Evolutionary conservation across 2,888 invertebrate genomes (phyloP).

Genomic region (Rhynchonema sp.): DNA sequence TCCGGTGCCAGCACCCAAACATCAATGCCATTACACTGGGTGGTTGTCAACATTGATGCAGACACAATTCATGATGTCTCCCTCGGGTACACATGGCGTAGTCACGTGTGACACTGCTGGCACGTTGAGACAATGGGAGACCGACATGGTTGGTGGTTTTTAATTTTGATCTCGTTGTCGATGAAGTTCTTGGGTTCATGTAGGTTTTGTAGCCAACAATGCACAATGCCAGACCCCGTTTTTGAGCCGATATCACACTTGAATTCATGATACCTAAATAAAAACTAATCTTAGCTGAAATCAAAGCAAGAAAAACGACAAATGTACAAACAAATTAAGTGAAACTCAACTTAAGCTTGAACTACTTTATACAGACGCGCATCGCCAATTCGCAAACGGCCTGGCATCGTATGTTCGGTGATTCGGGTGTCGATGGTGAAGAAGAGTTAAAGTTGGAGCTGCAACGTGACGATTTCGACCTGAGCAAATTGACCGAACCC

Average conservation of each 20-base stretch:
- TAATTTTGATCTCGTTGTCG: no score
- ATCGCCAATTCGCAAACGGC: conserved; percentile 33
- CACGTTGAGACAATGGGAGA: conserved; percentile 40
- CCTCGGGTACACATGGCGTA: conserved; percentile 35
- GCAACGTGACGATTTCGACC: conserved; percentile 10
- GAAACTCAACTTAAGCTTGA: no score
- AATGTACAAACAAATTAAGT: no score
- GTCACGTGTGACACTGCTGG: conserved; percentile 41
- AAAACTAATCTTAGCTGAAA: no score
- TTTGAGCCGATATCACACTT: no score
- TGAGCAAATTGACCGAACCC: conserved; percentile 44
- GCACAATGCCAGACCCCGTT: no score
- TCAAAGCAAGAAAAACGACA: no score
- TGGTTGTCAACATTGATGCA: conserved; percentile 35
- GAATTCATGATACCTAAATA: no score
- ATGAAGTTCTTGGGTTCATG: no score
- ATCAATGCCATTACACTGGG: conserved; percentile 31
- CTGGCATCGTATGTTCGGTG: conserved; percentile 35
- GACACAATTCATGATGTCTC: conserved; percentile 32
- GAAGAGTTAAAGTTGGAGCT: background rate
- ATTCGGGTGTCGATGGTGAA: conserved; percentile 4
- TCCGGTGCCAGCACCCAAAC: conserved; percentile 34
- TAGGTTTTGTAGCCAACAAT: no score
- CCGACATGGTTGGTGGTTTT: conserved; percentile 29
- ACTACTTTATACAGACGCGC: conserved; percentile 4